Percentiles rank a stretch among this genome's conserved stretches.
Conservation (phyloP, 2,797 vertebrate genomes). For the Anableps anableps region DNA sequence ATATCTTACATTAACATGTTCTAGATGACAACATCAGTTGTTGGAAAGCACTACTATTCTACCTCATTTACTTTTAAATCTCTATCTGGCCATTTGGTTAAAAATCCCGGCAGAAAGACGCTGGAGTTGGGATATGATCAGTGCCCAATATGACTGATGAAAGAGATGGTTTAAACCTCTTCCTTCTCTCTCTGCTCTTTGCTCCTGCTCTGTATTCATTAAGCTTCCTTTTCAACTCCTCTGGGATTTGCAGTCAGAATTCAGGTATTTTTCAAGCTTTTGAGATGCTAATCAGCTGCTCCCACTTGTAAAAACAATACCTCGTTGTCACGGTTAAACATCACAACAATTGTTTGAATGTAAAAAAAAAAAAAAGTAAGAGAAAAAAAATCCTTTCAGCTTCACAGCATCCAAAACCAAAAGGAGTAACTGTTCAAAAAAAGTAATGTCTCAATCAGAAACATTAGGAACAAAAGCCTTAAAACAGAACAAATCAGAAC, state of each 20-base stretch:
- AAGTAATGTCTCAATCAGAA: background rate
- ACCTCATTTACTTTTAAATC: background rate
- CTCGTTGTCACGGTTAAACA: background rate
- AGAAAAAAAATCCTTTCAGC: background rate
- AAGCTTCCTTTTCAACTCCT: background rate
- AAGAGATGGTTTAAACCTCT: background rate
- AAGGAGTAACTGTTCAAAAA: background rate
- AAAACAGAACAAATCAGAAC: background rate
- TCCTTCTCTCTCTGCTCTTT: background rate
- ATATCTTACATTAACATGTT: background rate
- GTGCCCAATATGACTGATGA: background rate
- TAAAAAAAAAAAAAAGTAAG: background rate
- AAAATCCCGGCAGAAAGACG: background rate
- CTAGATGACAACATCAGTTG: background rate
- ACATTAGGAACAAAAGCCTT: background rate
- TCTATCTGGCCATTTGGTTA: background rate
- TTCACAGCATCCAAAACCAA: background rate
- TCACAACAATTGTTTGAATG: too few species aligned
- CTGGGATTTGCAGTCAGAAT: background rate
- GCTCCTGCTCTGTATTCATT: background rate
- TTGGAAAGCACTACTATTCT: background rate
- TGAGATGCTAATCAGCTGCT: background rate
- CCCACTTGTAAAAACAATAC: background rate
- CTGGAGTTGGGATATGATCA: background rate
- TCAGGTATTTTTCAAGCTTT: background rate